Evolutionary conservation across 1,140 invertebrate species (phyloP).

Genomic region (Cherax destructor): DNA sequence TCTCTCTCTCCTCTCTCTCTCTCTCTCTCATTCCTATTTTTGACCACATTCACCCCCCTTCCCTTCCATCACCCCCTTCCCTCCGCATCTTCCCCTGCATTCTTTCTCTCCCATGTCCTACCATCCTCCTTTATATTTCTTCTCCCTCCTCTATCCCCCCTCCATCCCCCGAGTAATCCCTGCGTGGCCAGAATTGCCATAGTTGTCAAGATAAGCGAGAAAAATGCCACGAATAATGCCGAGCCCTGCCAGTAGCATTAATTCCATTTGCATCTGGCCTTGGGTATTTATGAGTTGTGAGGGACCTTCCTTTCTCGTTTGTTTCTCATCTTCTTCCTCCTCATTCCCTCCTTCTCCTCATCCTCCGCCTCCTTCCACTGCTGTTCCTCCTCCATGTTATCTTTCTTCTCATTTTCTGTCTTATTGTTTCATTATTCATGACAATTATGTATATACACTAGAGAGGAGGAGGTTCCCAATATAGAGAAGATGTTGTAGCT

Average conservation of each 20-base stretch:
- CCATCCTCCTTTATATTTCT: background rate
- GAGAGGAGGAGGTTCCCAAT: no score
- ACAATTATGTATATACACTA: no score
- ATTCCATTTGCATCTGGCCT: conserved; percentile 10
- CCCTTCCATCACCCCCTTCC: background rate
- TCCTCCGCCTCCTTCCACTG: no score
- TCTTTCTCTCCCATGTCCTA: background rate
- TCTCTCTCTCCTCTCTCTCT: background rate
- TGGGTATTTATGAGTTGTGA: conserved; percentile 4
- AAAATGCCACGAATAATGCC: conserved; percentile 11
- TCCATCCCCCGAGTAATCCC: background rate
- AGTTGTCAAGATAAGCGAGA: conserved; percentile 30
- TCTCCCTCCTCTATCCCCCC: background rate
- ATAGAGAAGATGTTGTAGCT: no score
- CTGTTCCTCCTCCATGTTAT: no score
- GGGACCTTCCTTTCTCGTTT: background rate
- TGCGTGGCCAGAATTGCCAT: conserved; percentile 5
- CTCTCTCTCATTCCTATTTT: background rate
- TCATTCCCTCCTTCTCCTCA: no score
- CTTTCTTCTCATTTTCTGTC: no score
- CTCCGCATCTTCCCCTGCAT: background rate
- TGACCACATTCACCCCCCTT: background rate
- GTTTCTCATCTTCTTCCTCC: no score
- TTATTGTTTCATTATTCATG: no score
- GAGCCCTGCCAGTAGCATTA: background rate